phyloP scores from a whole-genome alignment of 1,140 invertebrate species.

The Eurosta solidaginis region DNA sequence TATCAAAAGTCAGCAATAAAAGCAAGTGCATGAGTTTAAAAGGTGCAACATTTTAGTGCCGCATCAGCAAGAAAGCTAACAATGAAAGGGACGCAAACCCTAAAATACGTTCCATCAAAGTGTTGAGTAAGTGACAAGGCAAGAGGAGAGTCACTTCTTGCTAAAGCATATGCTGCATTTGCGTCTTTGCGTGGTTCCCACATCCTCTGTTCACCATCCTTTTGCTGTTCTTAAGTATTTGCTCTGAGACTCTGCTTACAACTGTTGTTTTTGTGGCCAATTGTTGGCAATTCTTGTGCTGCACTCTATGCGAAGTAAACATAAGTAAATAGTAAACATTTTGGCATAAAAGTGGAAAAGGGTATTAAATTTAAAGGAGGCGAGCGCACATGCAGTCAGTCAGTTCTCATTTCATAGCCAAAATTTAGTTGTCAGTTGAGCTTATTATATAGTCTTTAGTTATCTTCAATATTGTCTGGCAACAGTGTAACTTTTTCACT shows the following conservation, averaged over 20 bases:
- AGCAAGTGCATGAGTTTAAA: slow-evolving; percentile 21
- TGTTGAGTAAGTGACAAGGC: neutral
- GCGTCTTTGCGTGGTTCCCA: neutral
- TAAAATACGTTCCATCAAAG: neutral
- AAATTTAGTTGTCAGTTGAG: neutral
- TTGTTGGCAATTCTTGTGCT: neutral
- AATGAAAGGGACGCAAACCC: neutral
- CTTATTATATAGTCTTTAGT: neutral
- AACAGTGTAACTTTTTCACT: neutral
- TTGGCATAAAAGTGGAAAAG: neutral
- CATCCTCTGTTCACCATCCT: neutral
- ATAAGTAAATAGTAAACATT: slow-evolving; percentile 21
- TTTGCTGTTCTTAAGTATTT: neutral
- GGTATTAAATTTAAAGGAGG: slow-evolving; percentile 1
- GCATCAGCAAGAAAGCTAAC: neutral
- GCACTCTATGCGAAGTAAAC: neutral
- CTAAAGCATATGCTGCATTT: neutral
- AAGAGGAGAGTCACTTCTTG: neutral
- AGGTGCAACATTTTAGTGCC: slow-evolving; percentile 20
- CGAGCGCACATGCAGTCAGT: neutral
- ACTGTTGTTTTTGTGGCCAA: neutral
- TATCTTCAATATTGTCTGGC: neutral
- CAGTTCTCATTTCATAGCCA: neutral
- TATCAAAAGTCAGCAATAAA: neutral
- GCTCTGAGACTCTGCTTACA: neutral